These are phyloP conservation scores for Nineta flava DNA, from an alignment of 2,888 invertebrate genomes.

Conservation along the genomic window DNA sequence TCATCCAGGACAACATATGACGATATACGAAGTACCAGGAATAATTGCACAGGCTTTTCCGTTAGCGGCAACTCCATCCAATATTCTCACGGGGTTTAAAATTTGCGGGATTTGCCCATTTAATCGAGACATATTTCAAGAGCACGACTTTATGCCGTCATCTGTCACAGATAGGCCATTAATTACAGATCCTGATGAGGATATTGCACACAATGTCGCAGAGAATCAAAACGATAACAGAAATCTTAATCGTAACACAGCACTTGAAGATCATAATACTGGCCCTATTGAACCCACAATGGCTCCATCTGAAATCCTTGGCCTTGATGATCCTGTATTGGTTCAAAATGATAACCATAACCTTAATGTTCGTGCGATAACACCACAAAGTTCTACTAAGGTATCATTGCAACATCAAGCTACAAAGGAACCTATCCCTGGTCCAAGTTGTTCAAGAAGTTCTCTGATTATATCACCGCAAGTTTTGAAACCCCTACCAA, in stretches of 20 bases:
- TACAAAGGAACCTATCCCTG: conserved; percentile 7
- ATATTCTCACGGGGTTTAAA: conserved; percentile 13
- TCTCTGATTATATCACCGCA: conserved; percentile 6
- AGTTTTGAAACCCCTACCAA: conserved; percentile 9
- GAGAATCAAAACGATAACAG: background rate
- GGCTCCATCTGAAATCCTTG: background rate
- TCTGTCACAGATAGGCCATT: conserved; percentile 7
- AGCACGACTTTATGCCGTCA: conserved; percentile 8
- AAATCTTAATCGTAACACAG: background rate
- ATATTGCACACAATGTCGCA: background rate
- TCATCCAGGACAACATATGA: conserved; percentile 9
- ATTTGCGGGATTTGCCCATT: conserved; percentile 11
- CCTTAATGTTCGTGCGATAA: background rate
- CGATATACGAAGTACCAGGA: conserved; percentile 10
- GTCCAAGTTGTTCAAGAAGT: conserved; percentile 5
- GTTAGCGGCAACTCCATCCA: conserved; percentile 9
- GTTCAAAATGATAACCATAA: background rate
- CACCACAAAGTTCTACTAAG: background rate
- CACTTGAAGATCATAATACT: background rate
- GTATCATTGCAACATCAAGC: conserved; percentile 1
- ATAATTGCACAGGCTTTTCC: conserved; percentile 8
- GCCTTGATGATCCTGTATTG: background rate
- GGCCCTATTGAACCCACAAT: background rate
- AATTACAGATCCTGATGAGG: conserved; percentile 4
- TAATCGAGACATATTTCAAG: conserved; percentile 11